Conservation (phyloP, 23 tunicate species). For the Styela clava region DNA sequence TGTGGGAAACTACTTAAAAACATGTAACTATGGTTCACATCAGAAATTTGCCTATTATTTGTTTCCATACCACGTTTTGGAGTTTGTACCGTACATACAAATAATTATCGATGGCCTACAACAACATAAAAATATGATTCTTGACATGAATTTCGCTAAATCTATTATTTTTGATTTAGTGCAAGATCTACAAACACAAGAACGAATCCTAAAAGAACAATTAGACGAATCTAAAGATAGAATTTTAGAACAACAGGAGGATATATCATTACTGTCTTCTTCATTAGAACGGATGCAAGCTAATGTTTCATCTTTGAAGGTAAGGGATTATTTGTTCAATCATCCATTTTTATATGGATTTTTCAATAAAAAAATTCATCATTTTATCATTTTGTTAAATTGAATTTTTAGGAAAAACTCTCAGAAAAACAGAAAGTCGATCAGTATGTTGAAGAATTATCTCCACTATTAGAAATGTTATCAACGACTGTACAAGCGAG, state of each 20-base stretch:
- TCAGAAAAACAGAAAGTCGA: constrained; percentile 33
- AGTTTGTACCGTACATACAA: too few relatives aligned
- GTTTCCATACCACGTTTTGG: too few relatives aligned
- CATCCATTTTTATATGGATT: too few relatives aligned
- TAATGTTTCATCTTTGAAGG: constrained; percentile 49
- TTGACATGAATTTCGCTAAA: too few relatives aligned
- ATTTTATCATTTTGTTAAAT: too few relatives aligned
- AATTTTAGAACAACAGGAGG: constrained; percentile 55
- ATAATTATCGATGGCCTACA: too few relatives aligned
- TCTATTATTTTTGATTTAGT: too few relatives aligned
- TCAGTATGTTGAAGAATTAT: constrained; percentile 39
- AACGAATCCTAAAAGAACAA: constrained; percentile 60
- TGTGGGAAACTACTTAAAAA: neutral
- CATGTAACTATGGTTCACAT: too few relatives aligned
- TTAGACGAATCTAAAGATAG: constrained; percentile 58
- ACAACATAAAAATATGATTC: too few relatives aligned
- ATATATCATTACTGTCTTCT: constrained; percentile 28
- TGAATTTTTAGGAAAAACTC: constrained; percentile 43
- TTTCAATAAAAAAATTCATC: neutral
- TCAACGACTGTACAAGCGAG: constrained; percentile 52
- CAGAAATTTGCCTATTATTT: too few relatives aligned
- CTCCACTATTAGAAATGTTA: constrained; percentile 39
- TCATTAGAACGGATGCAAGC: constrained; percentile 41
- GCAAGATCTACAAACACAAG: constrained; percentile 42
- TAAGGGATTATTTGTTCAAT: neutral